Evolutionary conservation across 2,888 invertebrate genomes (phyloP).

Genomic region (Archaeoteleia sp.): DNA sequence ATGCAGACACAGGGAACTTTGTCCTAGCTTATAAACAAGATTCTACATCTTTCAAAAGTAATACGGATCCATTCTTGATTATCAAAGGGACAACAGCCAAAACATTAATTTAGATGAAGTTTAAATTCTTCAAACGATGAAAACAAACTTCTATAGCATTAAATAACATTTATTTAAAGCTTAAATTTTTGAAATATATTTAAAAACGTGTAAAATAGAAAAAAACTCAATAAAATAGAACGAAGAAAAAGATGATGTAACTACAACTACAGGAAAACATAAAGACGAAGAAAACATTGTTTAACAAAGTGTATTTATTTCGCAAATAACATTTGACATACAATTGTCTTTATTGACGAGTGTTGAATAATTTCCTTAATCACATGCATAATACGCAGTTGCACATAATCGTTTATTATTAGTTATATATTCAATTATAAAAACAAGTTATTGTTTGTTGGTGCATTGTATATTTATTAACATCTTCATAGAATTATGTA

Average conservation of each 20-base stretch:
- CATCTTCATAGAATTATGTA: constrained; percentile 10
- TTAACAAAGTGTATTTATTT: constrained; percentile 49
- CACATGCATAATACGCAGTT: constrained; percentile 12
- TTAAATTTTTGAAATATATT: too few relatives aligned
- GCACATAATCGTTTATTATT: constrained; percentile 19
- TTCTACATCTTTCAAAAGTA: constrained; percentile 82
- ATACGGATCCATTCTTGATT: constrained; percentile 83
- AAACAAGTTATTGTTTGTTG: constrained; percentile 6
- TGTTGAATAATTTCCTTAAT: constrained; percentile 11
- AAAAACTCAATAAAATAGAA: too few relatives aligned
- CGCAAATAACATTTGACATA: constrained; percentile 40
- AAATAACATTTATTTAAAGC: too few relatives aligned
- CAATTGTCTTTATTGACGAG: constrained; percentile 13
- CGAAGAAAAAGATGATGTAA: constrained; percentile 4
- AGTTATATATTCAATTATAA: too few relatives aligned
- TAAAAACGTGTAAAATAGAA: too few relatives aligned
- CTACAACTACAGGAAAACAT: not conserved
- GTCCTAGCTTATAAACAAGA: constrained; percentile 86
- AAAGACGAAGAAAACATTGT: constrained; percentile 71
- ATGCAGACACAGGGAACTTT: constrained; percentile 87
- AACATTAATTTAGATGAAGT: too few relatives aligned
- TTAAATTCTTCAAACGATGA: too few relatives aligned
- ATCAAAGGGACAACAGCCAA: constrained; percentile 81
- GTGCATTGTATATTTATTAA: constrained; percentile 7
- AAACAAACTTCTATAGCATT: too few relatives aligned